These are phyloP conservation scores for Watsonalla cultraria DNA, from an alignment of 2,888 invertebrate species.

Conservation along the genomic window DNA sequence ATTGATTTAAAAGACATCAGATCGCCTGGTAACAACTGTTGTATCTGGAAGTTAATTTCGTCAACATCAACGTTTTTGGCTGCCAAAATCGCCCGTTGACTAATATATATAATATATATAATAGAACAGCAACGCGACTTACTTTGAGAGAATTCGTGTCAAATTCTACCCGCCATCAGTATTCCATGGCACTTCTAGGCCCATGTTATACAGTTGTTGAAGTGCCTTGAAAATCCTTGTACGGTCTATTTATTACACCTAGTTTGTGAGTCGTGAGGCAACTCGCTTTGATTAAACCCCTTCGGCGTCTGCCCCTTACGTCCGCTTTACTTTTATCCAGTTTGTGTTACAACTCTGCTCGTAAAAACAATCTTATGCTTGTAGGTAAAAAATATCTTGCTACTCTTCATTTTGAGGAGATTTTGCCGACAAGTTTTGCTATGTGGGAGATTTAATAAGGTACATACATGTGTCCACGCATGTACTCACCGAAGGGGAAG, in stretches of 20 bases:
- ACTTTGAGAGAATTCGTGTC: not conserved
- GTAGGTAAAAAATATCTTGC: constrained; percentile 10
- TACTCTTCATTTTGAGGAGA: constrained; percentile 15
- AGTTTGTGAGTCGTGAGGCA: constrained; percentile 36
- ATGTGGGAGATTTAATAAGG: no score
- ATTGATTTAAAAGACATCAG: no score
- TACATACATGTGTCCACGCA: no score
- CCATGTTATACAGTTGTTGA: constrained; percentile 16
- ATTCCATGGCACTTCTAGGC: constrained; percentile 10
- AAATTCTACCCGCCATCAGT: not conserved
- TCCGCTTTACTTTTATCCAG: constrained; percentile 56
- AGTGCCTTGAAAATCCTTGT: constrained; percentile 29
- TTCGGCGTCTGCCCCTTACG: constrained; percentile 44
- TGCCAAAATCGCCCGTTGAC: no score
- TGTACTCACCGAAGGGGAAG: no score
- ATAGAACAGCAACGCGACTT: no score
- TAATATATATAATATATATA: no score
- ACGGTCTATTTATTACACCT: constrained; percentile 56
- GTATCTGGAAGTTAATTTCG: no score
- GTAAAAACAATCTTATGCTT: constrained; percentile 43
- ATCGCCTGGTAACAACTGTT: no score
- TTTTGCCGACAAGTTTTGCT: not conserved
- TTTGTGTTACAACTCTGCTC: constrained; percentile 35
- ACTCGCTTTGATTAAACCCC: constrained; percentile 66
- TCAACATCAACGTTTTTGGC: no score